Evolutionary conservation across 2,113 vertebrate genomes (phyloP).

Genomic region (Zapornia atra): DNA sequence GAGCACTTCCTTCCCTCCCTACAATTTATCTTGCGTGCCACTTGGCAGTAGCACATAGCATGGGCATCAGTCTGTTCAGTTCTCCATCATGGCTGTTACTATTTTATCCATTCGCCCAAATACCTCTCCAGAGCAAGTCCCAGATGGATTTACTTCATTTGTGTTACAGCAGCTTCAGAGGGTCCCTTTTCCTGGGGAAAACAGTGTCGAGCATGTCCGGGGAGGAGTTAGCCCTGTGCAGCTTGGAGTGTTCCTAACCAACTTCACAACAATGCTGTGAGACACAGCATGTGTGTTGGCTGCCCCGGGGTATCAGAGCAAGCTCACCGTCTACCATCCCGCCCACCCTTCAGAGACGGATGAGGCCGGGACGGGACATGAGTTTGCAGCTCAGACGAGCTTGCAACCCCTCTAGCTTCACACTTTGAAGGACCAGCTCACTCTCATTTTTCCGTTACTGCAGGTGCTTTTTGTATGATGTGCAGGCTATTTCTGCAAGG

Average conservation of each 20-base stretch:
- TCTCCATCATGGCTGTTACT: neutral
- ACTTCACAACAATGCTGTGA: neutral
- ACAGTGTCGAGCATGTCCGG: neutral
- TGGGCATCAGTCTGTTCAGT: neutral
- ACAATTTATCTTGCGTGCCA: neutral
- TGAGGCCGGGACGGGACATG: neutral
- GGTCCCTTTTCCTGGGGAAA: neutral
- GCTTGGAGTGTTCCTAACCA: too few species aligned
- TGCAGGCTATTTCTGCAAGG: neutral
- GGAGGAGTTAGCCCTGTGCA: neutral
- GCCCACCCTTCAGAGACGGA: neutral
- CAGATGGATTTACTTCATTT: neutral
- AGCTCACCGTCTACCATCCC: neutral
- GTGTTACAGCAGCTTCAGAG: neutral
- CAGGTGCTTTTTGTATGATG: neutral
- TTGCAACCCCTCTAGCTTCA: neutral
- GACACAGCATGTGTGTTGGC: accelerated
- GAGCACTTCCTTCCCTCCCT: neutral
- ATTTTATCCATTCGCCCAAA: neutral
- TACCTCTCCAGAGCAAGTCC: neutral
- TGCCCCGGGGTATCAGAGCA: neutral
- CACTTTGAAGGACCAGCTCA: neutral
- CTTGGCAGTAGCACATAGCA: neutral
- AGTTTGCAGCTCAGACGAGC: neutral
- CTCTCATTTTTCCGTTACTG: neutral